Percentiles rank a stretch among this genome's conserved stretches.
These are phyloP conservation scores for Drosophila kurseongensis DNA, from an alignment of 1,140 invertebrate genomes.

Conservation along the genomic window DNA sequence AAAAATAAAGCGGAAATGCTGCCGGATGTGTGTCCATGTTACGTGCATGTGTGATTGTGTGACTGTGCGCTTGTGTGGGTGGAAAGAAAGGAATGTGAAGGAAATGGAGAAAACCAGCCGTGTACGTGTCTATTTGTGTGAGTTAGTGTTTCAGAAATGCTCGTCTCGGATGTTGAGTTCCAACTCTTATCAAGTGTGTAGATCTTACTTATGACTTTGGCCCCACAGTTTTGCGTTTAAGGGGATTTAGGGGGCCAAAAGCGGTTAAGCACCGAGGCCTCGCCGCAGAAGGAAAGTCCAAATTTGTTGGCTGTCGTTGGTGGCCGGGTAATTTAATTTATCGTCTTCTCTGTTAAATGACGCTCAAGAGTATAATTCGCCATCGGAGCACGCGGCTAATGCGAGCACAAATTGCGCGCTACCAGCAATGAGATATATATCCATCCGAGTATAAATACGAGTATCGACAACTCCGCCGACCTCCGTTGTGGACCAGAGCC, in stretches of 20 bases:
- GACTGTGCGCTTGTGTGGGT: conserved; percentile 1
- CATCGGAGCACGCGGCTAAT: conserved; percentile 68
- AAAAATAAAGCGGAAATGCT: conserved; percentile 75
- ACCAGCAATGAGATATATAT: conserved; percentile 36
- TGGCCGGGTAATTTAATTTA: conserved; percentile 79
- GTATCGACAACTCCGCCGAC: conserved; percentile 16
- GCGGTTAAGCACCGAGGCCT: conserved; percentile 30
- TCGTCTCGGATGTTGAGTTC: conserved; percentile 76
- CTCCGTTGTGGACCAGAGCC: not conserved
- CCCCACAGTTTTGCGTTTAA: conserved; percentile 16
- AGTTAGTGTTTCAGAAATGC: conserved; percentile 80
- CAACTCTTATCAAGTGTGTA: conserved; percentile 80
- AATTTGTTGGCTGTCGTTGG: conserved; percentile 75
- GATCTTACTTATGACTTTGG: conserved; percentile 81
- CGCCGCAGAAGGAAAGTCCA: conserved; percentile 66
- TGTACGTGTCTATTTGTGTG: conserved; percentile 79
- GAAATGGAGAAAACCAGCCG: conserved; percentile 21
- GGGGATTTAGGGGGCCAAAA: conserved; percentile 2
- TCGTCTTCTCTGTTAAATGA: conserved; percentile 82
- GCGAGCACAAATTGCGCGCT: conserved; percentile 70
- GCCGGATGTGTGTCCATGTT: conserved; percentile 55
- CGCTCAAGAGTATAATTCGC: conserved; percentile 81
- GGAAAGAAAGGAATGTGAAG: conserved; percentile 17
- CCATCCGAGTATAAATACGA: conserved; percentile 13
- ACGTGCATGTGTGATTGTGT: conserved; percentile 6